Base-by-base conservation (phyloP, 2,888 invertebrate species). In the Sericinus montela region DNA sequence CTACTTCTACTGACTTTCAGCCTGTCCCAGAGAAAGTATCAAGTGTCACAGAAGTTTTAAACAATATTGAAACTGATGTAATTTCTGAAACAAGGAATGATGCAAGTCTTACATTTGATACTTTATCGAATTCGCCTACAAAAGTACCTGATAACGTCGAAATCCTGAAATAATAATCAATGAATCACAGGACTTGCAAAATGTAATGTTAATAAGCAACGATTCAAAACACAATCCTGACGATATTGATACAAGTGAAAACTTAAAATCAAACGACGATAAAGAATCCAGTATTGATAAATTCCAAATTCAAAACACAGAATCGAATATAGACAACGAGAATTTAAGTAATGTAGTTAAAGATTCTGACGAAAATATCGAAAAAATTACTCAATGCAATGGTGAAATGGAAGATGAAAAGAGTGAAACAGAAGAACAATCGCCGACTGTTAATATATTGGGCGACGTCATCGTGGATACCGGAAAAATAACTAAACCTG, bases 381-480 rank as follows among this genome's bases (percentile, higher is more conserved):
- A 19, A 38, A 55, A 59, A 13, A 65, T 65, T 52, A 55, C 55
- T 42, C 73, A 74, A 50, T 75, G 70, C 62, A 80, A 80, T 58
- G 80, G 76, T 19, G 69, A 67, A 40, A 50, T 53, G 19, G 63
- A 62, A 10, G 51, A 59, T 9, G 51, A 37, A 8, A 54, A 58
- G 29, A 39, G 19, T 3, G 54, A 48, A 34, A 23, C 37, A 29
- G 39, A 47, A 39, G 39, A 34, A 14, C 13, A 30, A 8, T 29
- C 40, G 13, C 23, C 36, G 11, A 46, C 19, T 11, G 52, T 25
- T 23, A 47, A 43, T 28, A 45, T 37, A 40, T 39, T 42, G 16
- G 32, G 11, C 6, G 32, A 32, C 11, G 11, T 32, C 5, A 32
- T 32, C 6, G 11, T 11, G 3, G 32, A 32, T 0, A 6, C 32